A percentile compares a stretch with the other conserved stretches of the same genome.
phyloP scores from a whole-genome alignment of 2,888 invertebrate species.

The Monochamus alternatus region DNA sequence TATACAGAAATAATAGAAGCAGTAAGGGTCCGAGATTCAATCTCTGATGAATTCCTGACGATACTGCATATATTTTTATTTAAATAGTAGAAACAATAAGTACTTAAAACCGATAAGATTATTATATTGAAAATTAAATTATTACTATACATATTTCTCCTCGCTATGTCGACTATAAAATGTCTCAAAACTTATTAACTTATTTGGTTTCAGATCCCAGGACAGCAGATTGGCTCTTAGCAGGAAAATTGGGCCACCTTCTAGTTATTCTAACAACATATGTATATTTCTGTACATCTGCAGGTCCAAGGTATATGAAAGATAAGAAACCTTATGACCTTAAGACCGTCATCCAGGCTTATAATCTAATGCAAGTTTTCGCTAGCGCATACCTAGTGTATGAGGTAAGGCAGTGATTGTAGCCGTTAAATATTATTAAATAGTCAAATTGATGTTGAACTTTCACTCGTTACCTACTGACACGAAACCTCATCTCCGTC shows the following conservation, averaged over 20 bases:
- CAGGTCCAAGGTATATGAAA: constrained; percentile 80
- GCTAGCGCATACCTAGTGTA: constrained; percentile 59
- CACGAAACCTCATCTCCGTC: no score
- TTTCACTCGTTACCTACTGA: not conserved
- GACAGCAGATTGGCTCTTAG: constrained; percentile 73
- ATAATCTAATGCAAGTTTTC: constrained; percentile 79
- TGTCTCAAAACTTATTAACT: not conserved
- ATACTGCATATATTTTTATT: no score
- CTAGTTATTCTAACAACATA: constrained; percentile 72
- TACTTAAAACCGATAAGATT: no score
- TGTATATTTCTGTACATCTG: constrained; percentile 73
- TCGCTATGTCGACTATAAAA: no score
- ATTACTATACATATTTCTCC: no score
- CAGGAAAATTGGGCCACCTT: constrained; percentile 71
- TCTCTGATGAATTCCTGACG: no score
- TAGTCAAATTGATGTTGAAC: not conserved
- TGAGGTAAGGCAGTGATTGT: constrained; percentile 55
- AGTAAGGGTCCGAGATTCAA: no score
- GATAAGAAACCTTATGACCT: constrained; percentile 77
- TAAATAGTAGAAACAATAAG: no score
- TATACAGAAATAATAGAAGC: no score
- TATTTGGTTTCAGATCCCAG: constrained; percentile 73
- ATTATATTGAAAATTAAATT: no score
- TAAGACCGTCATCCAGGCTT: constrained; percentile 74
- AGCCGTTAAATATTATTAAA: not conserved